Evolutionary conservation across 2,797 vertebrate genomes (phyloP).

Genomic region (Danio jaintianensis): DNA sequence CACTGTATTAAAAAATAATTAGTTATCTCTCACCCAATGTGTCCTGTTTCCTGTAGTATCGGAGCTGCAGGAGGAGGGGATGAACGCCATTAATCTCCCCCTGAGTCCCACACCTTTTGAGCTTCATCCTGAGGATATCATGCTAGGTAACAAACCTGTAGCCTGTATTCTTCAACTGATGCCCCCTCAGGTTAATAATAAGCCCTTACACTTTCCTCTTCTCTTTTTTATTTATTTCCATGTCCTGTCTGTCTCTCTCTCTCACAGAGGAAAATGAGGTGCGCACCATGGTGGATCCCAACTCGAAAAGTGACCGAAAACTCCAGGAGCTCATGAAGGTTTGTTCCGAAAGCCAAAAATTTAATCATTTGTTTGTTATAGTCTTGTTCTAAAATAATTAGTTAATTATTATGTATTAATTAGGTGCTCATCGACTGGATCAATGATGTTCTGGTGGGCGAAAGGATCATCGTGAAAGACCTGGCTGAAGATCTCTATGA

Average conservation of each 20-base stretch:
- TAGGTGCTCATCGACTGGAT: conserved; percentile 99
- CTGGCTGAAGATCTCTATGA: conserved; percentile 97
- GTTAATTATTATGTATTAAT: not conserved
- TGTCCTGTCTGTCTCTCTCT: conserved; percentile 4
- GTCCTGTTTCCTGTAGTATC: conserved; percentile 80
- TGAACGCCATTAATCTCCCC: conserved; percentile 98
- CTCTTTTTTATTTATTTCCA: not conserved
- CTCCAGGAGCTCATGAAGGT: conserved; percentile 97
- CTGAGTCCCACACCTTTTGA: conserved; percentile 96
- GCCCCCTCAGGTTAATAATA: conserved; percentile 9
- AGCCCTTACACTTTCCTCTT: conserved; percentile 4
- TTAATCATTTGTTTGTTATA: not conserved
- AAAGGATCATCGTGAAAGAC: conserved; percentile 98
- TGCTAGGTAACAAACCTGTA: conserved; percentile 85
- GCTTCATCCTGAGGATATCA: conserved; percentile 97
- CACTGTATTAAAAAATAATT: conserved; percentile 32
- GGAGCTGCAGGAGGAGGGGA: conserved; percentile 98
- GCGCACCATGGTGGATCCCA: conserved; percentile 96
- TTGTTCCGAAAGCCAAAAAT: conserved; percentile 1
- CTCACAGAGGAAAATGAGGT: conserved; percentile 96
- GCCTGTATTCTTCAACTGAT: conserved; percentile 25
- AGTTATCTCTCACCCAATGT: not conserved
- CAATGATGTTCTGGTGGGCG: conserved; percentile 95
- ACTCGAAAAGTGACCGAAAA: conserved; percentile 92
- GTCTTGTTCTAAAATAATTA: not conserved